Percentiles rank a stretch among this genome's conserved stretches.
phyloP scores from a whole-genome alignment of 1,140 invertebrate species.

The Leptoteleia sp. region DNA sequence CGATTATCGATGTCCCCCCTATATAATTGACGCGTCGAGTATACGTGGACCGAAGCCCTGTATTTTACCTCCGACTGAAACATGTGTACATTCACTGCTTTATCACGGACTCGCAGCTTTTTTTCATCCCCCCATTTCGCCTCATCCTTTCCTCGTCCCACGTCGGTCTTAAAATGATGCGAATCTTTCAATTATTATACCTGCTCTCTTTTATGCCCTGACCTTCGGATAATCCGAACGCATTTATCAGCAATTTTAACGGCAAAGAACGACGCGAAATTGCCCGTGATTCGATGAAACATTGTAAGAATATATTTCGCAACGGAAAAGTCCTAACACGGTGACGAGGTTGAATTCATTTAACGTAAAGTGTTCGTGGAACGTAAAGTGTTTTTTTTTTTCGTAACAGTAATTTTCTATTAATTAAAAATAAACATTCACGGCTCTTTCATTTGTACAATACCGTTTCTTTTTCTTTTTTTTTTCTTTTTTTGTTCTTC shows the following conservation, averaged over 20 bases:
- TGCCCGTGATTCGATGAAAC: neutral
- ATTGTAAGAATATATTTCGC: neutral
- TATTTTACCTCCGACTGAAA: constrained; percentile 51
- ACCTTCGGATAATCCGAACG: constrained; percentile 3
- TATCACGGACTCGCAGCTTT: constrained; percentile 37
- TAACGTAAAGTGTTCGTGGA: no score
- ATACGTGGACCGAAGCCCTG: constrained; percentile 47
- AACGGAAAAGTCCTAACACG: neutral
- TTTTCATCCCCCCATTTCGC: constrained; percentile 1
- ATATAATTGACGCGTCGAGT: constrained; percentile 53
- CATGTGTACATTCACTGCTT: constrained; percentile 60
- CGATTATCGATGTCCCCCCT: constrained; percentile 59
- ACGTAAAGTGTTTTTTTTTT: neutral
- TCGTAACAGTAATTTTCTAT: constrained; percentile 4
- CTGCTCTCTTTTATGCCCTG: neutral
- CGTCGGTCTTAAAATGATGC: constrained; percentile 31
- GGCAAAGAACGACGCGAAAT: constrained; percentile 14
- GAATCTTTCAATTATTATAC: constrained; percentile 14
- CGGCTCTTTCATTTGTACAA: constrained; percentile 1
- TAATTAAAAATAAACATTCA: constrained; percentile 17
- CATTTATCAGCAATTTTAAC: neutral
- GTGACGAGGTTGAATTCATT: neutral
- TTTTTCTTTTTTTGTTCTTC: no score
- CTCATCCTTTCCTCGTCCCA: neutral
- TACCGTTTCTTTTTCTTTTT: no score